Evolutionary conservation across 2,888 invertebrate genomes (phyloP), one percentile per base, ranked within the genome.

Genomic region (Drymonia ruficornis): DNA sequence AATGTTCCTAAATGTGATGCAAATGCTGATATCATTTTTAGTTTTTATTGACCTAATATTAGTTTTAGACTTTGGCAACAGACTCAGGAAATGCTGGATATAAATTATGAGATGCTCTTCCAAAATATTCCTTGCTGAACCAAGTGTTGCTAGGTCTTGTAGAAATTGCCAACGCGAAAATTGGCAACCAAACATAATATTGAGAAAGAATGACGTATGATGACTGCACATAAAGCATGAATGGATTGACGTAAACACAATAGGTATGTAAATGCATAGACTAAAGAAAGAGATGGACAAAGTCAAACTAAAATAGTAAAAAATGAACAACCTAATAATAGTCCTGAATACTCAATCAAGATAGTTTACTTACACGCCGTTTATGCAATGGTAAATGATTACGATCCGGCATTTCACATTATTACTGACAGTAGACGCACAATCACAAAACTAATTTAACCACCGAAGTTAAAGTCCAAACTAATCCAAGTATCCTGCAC

Each of bases 361-460:
- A 49, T 38, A 49, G n/a, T 23, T 18, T 64, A 87, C 90, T 89
- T 76, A 91, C 91, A 47, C 83, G 82, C 54, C 81, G 78, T 61
- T 73, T 81, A 60, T 75, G 80, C 70, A 78, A 76, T 55, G 77
- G 74, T 31, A 89, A 73, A 67, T 86, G 72, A 53, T 89, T 85
- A 15, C 87, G 81, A 83, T 90, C 89, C 67, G 90, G 91, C 91
- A 91, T 91, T 70, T 77, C 77, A 79, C 76, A 77, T 80, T 66
- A 59, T 74, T 61, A 57, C 53, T 58, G 58, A 65, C 45, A 54
- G 53, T 63, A 40, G 51, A 46, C 61, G 70, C 63, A 70, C 60
- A 59, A 64, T 55, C 40, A 61, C 49, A 52, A 48, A 34, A 44
- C 42, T 43, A 48, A 45, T 31, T 50, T 15, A n/a, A 23, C 34